Base-by-base conservation (phyloP, 2,888 invertebrate species). In the Sinelater perroti region DNA sequence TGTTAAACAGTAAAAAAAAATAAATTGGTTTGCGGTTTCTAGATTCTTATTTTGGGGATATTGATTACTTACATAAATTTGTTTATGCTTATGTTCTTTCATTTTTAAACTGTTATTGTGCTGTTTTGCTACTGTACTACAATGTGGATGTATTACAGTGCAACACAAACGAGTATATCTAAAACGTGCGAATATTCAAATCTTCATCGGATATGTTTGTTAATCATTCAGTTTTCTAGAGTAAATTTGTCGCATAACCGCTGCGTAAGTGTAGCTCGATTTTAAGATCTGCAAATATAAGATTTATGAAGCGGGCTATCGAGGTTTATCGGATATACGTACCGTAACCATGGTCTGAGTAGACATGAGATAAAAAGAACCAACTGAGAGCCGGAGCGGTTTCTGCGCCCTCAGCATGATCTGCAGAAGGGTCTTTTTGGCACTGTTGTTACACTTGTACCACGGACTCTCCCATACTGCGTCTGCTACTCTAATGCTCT, bases 321-420 rank as follows among this genome's bases (percentile, higher is more conserved):
- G 4, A n/a, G 5, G 8, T 18, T 6, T 3, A 28, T 28, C 28
- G 10, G 11, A n/a, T 8, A 36, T 18, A 36, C 36, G 10, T 45
- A 53, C 53, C 3, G 26, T 45, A 7, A 53, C 8, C 17, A 35
- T 11, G 5, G 45, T 53, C 21, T 24, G n/a, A 4, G 31, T 42
- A 2, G 53, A 53, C 53, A 53, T 53, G 24, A 8, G 10, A 20
- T 44, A 45, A 45, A 53, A 53, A 1, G 33, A 20, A 2, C 53
- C 53, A 3, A 53, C 35, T 1, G 17, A 14, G 11, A 53, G 14
- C n/a, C 2, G 21, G 1, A 53, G 17, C 1, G 53, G 35, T 17
- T 14, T 20, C 18, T 35, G 45, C 7, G 53, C 21, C 13, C 44
- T 16, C 14, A 53, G 7, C 35, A 53, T 20, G 10, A 53, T 13